Conservation (phyloP, 2,888 invertebrate species). For the Conops quadrifasciatus region DNA sequence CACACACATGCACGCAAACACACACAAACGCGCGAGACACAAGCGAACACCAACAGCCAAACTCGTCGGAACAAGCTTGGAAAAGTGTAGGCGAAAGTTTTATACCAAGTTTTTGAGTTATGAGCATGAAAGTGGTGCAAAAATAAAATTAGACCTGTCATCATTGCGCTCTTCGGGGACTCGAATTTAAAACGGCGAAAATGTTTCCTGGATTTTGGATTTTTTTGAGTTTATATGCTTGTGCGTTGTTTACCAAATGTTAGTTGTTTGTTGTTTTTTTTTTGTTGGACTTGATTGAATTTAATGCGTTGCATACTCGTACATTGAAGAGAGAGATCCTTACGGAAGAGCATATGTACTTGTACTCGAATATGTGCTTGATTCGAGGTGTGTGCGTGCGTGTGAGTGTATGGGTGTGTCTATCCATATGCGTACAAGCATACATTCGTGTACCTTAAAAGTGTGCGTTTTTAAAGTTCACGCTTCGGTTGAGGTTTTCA, state of each 20-base stretch:
- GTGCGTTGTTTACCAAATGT: no score
- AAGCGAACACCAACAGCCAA: background rate
- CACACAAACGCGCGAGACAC: no score
- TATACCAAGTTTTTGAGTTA: slow-evolving; percentile 61
- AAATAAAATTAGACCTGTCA: slow-evolving; percentile 28
- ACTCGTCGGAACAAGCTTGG: background rate
- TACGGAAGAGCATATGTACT: no score
- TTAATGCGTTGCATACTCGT: slow-evolving; percentile 5
- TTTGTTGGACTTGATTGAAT: slow-evolving; percentile 32
- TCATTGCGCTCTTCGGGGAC: background rate
- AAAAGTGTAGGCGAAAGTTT: slow-evolving; percentile 56
- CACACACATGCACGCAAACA: slow-evolving; percentile 36
- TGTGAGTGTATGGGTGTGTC: slow-evolving; percentile 30
- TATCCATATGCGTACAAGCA: slow-evolving; percentile 14
- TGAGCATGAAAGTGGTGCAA: slow-evolving; percentile 56
- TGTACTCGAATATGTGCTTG: no score
- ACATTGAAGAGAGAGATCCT: no score
- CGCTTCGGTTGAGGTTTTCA: background rate
- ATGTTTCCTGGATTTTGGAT: background rate
- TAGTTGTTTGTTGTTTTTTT: slow-evolving; percentile 14
- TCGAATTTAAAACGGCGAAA: slow-evolving; percentile 18
- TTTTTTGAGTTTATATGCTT: no score
- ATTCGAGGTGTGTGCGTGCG: background rate
- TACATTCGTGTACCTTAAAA: no score
- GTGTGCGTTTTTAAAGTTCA: no score